Evolutionary conservation across 2,797 vertebrate genomes (phyloP).

Genomic region (Gambelia wislizenii): DNA sequence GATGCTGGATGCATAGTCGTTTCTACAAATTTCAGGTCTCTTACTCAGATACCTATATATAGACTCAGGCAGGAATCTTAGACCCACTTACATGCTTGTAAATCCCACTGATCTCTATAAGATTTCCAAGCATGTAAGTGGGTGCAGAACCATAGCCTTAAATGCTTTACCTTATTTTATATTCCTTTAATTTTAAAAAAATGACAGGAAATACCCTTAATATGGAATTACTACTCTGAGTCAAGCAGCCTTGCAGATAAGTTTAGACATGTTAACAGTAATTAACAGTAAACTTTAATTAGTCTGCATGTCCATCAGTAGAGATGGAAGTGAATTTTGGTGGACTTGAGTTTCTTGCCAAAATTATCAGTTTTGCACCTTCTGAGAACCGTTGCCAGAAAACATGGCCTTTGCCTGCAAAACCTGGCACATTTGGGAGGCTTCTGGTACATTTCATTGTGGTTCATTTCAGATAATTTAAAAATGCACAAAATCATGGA

Average conservation of each 20-base stretch:
- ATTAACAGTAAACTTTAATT: neutral
- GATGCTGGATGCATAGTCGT: neutral
- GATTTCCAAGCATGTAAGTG: slow-evolving; percentile 15
- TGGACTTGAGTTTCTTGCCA: neutral
- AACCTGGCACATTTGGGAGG: neutral
- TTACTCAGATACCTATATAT: slow-evolving; percentile 20
- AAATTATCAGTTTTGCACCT: neutral
- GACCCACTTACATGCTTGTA: slow-evolving; percentile 6
- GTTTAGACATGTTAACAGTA: neutral
- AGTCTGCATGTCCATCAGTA: neutral
- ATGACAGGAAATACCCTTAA: neutral
- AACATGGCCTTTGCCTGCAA: neutral
- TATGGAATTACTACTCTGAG: neutral
- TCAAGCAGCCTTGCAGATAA: neutral
- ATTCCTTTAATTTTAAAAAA: neutral
- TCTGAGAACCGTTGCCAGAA: neutral
- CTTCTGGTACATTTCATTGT: neutral
- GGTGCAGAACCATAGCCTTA: neutral
- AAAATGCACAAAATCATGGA: neutral
- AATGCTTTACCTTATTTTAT: neutral
- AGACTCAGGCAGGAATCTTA: slow-evolving; percentile 13
- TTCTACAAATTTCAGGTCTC: slow-evolving; percentile 20
- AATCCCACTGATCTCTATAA: slow-evolving; percentile 9
- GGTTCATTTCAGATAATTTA: neutral
- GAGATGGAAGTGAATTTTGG: neutral